A percentile compares a stretch with the other conserved stretches of the same genome.
Evolutionary conservation across 2,888 invertebrate genomes (phyloP).

Genomic region (Pardosa pseudoannulata): DNA sequence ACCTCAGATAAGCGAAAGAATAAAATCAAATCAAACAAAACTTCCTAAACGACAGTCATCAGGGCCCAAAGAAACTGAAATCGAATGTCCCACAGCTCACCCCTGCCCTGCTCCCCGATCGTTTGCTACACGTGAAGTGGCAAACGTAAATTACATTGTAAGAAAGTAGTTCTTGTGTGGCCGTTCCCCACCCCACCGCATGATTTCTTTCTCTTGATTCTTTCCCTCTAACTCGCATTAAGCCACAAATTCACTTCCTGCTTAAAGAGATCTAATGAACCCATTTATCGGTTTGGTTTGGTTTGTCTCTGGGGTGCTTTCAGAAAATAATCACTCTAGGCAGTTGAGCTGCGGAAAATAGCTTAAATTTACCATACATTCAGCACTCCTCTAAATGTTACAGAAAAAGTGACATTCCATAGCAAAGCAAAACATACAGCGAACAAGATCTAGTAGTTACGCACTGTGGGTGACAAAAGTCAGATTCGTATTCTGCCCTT

Average conservation of each 20-base stretch:
- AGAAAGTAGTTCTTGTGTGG: constrained; percentile 67
- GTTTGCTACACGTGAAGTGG: constrained; percentile 65
- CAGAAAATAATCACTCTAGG: neutral
- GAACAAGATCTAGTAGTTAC: no score
- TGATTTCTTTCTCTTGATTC: constrained; percentile 45
- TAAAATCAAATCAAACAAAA: constrained; percentile 50
- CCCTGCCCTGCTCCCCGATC: constrained; percentile 38
- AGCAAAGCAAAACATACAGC: no score
- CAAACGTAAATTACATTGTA: constrained; percentile 71
- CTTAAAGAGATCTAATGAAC: constrained; percentile 65
- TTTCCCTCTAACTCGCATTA: constrained; percentile 44
- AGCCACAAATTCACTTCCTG: constrained; percentile 54
- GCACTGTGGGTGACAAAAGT: no score
- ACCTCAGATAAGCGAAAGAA: constrained; percentile 71
- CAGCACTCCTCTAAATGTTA: no score
- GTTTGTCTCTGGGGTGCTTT: constrained; percentile 2
- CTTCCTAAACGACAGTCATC: constrained; percentile 70
- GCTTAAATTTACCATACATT: no score
- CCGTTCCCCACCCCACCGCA: constrained; percentile 25
- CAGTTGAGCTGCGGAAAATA: neutral
- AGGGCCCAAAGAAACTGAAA: constrained; percentile 57
- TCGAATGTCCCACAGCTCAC: constrained; percentile 67
- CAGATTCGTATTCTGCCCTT: no score
- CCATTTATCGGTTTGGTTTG: constrained; percentile 25
- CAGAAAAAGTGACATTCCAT: no score